Percentiles rank a stretch among this genome's conserved stretches.
Conservation (phyloP, 2,888 invertebrate species). For the Desoria tigrina region DNA sequence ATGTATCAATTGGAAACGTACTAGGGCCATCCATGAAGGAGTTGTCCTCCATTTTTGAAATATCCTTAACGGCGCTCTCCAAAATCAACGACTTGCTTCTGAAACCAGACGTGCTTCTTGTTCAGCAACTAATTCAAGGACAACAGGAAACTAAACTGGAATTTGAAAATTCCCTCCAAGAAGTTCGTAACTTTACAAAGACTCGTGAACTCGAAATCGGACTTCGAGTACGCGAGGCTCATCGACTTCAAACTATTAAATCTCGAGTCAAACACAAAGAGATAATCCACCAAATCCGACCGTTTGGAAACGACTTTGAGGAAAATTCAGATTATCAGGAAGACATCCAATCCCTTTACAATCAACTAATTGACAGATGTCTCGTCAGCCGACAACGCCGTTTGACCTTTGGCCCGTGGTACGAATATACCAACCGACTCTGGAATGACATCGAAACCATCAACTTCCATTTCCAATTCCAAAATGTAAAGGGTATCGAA, state of each 20-base stretch:
- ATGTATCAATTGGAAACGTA: constrained; percentile 9
- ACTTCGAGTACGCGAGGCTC: neutral
- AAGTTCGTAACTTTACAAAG: neutral
- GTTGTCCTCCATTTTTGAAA: constrained; percentile 16
- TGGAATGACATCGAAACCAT: constrained; percentile 14
- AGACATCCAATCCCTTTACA: constrained; percentile 11
- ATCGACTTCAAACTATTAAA: constrained; percentile 16
- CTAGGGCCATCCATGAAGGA: constrained; percentile 14
- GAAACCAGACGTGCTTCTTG: neutral
- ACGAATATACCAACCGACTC: neutral
- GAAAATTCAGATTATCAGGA: constrained; percentile 5
- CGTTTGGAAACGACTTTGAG: neutral
- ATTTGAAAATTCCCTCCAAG: neutral
- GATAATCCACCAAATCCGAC: constrained; percentile 1
- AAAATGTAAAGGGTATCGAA: neutral
- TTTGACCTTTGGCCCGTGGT: constrained; percentile 16
- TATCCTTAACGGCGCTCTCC: neutral
- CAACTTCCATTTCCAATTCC: neutral
- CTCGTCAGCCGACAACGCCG: neutral
- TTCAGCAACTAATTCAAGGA: neutral
- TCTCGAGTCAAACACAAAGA: constrained; percentile 20
- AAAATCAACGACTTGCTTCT: constrained; percentile 7
- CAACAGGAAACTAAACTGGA: neutral
- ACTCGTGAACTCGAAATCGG: constrained; percentile 5
- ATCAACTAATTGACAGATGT: constrained; percentile 1